These are phyloP conservation scores for Marasmarcha lunaedactyla DNA, from an alignment of 2,888 invertebrate genomes.

Conservation along the genomic window DNA sequence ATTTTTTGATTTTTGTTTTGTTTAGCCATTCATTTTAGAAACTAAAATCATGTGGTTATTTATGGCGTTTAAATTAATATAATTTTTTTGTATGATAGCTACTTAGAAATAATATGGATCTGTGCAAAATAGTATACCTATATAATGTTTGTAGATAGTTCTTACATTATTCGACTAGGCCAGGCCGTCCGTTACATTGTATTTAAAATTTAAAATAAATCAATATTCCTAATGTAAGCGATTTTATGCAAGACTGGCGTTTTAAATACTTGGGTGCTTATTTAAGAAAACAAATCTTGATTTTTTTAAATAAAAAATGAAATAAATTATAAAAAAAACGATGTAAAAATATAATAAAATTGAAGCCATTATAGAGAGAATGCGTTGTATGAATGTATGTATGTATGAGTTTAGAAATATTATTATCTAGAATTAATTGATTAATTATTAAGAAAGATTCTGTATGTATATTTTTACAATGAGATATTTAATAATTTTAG, in stretches of 20 bases:
- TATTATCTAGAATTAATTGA: slow-evolving; percentile 12
- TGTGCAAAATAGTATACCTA: slow-evolving; percentile 23
- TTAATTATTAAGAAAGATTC: slow-evolving; percentile 31
- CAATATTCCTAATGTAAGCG: neutral
- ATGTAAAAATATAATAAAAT: slow-evolving; percentile 7
- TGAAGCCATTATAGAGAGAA: slow-evolving; percentile 27
- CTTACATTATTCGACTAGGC: slow-evolving; percentile 24
- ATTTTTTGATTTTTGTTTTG: too few species aligned
- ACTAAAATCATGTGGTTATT: too few species aligned
- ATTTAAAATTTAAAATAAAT: too few species aligned
- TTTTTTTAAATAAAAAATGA: slow-evolving; percentile 9
- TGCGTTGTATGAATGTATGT: slow-evolving; percentile 21
- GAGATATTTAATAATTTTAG: slow-evolving; percentile 44
- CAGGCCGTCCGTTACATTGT: slow-evolving; percentile 35
- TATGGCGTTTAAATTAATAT: too few species aligned
- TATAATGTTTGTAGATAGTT: slow-evolving; percentile 9
- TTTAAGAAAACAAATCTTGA: neutral
- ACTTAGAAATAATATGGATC: slow-evolving; percentile 24
- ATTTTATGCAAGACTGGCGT: slow-evolving; percentile 49
- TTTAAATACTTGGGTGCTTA: slow-evolving; percentile 25
- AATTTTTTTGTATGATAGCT: slow-evolving; percentile 2
- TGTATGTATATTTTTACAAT: slow-evolving; percentile 62
- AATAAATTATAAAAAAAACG: slow-evolving; percentile 15
- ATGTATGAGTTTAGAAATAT: slow-evolving; percentile 16
- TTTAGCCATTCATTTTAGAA: too few species aligned